Evolutionary conservation across 2,113 vertebrate genomes (phyloP).

Genomic region (Melanostigma gelatinosum): DNA sequence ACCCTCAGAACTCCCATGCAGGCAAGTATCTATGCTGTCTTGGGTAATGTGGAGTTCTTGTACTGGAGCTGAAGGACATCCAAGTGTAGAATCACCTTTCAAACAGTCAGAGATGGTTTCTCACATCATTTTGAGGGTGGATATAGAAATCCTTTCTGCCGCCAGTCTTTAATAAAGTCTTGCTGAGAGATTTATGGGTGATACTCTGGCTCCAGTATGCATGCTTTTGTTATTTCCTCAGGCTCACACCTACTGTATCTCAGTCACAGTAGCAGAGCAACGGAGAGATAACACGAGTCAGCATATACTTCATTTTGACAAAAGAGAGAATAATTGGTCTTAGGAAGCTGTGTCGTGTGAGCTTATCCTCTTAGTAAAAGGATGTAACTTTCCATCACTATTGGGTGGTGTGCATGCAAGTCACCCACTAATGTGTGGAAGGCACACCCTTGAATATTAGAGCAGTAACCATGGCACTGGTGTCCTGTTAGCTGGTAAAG

Average conservation of each 20-base stretch:
- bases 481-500: conserved; percentile 43
- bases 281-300: conserved; percentile 58
- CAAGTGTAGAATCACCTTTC: conserved; percentile 15
- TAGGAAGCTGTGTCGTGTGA: conserved; percentile 21
- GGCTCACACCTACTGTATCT: conserved; percentile 28
- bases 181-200: conserved; percentile 36
- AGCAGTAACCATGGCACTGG: conserved; percentile 45
- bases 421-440: conserved; percentile 39
- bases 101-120: conserved; percentile 37
- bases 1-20: conserved; percentile 43
- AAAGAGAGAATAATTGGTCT: conserved; percentile 43
- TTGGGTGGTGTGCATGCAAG: conserved; percentile 39
- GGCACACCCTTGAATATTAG: conserved; percentile 57
- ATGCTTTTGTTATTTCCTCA: conserved; percentile 29
- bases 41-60: conserved; percentile 52
- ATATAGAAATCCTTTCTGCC: conserved; percentile 16
- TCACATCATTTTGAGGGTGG: conserved; percentile 26
- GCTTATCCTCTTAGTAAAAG: conserved; percentile 18
- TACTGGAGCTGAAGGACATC: conserved; percentile 34
- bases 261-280: conserved; percentile 33
- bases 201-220: conserved; percentile 7
- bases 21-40: conserved; percentile 23
- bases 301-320: conserved; percentile 17
- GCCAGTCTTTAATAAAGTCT: conserved; percentile 23
- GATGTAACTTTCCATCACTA: conserved; percentile 21